Conservation (phyloP, 1,140 invertebrate species). For the Euborellia annulipes region DNA sequence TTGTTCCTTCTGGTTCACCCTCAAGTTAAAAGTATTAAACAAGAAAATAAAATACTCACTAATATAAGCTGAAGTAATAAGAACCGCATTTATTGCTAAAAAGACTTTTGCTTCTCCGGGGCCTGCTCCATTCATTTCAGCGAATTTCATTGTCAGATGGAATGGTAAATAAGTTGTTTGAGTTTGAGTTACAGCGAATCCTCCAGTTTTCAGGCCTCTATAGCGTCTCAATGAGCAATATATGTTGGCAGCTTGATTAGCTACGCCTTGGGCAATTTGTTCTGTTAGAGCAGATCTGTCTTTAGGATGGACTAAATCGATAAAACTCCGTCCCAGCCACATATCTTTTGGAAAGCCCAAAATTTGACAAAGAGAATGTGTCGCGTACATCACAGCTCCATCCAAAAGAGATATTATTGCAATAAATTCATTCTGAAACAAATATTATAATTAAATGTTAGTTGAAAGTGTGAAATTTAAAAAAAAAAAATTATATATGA, state of each 20-base stretch:
- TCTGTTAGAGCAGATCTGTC: conserved; percentile 46
- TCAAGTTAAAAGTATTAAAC: conserved; percentile 33
- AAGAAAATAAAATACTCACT: conserved; percentile 31
- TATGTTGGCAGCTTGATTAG: conserved; percentile 12
- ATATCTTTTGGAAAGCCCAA: conserved; percentile 67
- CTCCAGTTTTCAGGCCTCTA: conserved; percentile 31
- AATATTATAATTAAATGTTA: too few relatives aligned
- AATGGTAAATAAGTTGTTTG: conserved; percentile 52
- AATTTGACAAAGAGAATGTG: conserved; percentile 46
- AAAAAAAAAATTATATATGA: too few relatives aligned
- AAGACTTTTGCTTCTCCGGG: conserved; percentile 31
- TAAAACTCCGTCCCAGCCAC: conserved; percentile 71
- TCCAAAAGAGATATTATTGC: conserved; percentile 67
- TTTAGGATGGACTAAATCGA: conserved; percentile 69
- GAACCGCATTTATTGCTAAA: conserved; percentile 51
- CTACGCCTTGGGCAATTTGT: conserved; percentile 37
- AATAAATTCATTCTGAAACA: conserved; percentile 48
- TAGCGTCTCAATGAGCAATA: conserved; percentile 37
- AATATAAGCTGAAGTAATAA: conserved; percentile 58
- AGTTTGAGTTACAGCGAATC: conserved; percentile 41
- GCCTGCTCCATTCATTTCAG: conserved; percentile 8
- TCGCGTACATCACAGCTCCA: conserved; percentile 61
- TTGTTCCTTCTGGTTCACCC: conserved; percentile 38
- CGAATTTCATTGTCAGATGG: conserved; percentile 48
- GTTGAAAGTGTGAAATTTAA: too few relatives aligned